Conservation (phyloP, 2,113 vertebrate species). For the Thalassoma bifasciatum region DNA sequence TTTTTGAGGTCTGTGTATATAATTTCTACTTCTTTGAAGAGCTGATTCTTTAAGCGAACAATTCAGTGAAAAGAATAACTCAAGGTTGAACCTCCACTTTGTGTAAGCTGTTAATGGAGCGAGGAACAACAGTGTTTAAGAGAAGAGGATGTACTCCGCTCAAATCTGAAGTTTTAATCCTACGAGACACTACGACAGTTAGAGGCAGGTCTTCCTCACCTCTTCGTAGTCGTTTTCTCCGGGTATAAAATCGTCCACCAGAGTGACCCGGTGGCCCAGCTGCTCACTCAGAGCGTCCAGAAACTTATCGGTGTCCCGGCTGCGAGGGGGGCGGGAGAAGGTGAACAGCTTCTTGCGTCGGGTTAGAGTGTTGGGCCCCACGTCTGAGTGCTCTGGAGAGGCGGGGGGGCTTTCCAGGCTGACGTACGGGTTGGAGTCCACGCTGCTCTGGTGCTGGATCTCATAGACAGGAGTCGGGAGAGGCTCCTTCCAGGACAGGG, state of each 20-base stretch:
- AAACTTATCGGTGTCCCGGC: constrained; percentile 94
- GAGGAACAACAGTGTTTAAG: background rate
- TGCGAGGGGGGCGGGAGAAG: constrained; percentile 90
- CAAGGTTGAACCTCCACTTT: background rate
- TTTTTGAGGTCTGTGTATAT: too few species aligned
- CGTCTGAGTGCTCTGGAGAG: constrained; percentile 83
- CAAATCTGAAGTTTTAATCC: background rate
- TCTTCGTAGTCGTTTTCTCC: constrained; percentile 97
- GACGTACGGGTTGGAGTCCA: constrained; percentile 96
- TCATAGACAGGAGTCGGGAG: constrained; percentile 86
- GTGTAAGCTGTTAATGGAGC: background rate
- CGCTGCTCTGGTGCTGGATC: constrained; percentile 88
- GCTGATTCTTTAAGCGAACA: background rate
- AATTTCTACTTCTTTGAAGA: too few species aligned
- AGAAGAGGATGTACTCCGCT: background rate
- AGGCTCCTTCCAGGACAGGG: constrained; percentile 89
- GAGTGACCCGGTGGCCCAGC: constrained; percentile 90
- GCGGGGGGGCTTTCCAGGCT: constrained; percentile 93
- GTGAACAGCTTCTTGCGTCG: constrained; percentile 93
- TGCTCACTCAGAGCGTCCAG: constrained; percentile 94
- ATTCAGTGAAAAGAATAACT: background rate
- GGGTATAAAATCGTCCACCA: constrained; percentile 90
- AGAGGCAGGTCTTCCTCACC: constrained; percentile 77
- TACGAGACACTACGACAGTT: background rate
- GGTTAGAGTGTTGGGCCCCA: constrained; percentile 82